Evolutionary conservation across 1,140 invertebrate species (phyloP).

Genomic region (Panagrolaimus sp.): DNA sequence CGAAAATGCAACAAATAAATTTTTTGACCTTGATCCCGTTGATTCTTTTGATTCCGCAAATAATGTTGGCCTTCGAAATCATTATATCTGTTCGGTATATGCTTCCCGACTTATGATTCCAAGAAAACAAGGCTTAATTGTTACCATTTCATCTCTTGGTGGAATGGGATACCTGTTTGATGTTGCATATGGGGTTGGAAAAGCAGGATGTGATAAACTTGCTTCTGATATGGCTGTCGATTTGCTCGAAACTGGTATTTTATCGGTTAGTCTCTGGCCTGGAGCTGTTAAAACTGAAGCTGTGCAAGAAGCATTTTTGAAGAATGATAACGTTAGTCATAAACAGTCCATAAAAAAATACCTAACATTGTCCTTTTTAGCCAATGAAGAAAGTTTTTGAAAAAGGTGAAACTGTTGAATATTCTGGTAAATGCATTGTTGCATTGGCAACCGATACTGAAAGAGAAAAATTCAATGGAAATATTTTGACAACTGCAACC

Average conservation of each 20-base stretch:
- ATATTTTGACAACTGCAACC: slow-evolving; percentile 20
- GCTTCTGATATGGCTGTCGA: slow-evolving; percentile 60
- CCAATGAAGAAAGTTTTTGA: slow-evolving; percentile 12
- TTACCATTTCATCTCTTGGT: slow-evolving; percentile 60
- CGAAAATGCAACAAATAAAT: slow-evolving; percentile 34
- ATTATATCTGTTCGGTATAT: slow-evolving; percentile 28
- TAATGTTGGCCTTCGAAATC: slow-evolving; percentile 28
- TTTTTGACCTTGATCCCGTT: slow-evolving; percentile 55
- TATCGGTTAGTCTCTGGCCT: slow-evolving; percentile 60
- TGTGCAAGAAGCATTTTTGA: background rate
- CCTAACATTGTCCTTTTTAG: background rate
- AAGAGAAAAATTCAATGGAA: slow-evolving; percentile 16
- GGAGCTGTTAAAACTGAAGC: slow-evolving; percentile 59
- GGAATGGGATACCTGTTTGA: slow-evolving; percentile 60
- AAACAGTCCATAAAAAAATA: too few species aligned
- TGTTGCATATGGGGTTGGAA: slow-evolving; percentile 60
- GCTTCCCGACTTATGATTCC: slow-evolving; percentile 36
- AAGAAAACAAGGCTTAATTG: slow-evolving; percentile 55
- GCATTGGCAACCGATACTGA: slow-evolving; percentile 19
- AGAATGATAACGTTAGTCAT: background rate
- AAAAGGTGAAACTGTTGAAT: slow-evolving; percentile 24
- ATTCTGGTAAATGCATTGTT: slow-evolving; percentile 21
- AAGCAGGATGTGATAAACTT: slow-evolving; percentile 60
- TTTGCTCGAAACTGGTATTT: slow-evolving; percentile 58
- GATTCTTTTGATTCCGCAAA: slow-evolving; percentile 22